These are phyloP conservation scores for Oceanites oceanicus DNA, from an alignment of 2,113 vertebrate genomes.

Conservation along the genomic window DNA sequence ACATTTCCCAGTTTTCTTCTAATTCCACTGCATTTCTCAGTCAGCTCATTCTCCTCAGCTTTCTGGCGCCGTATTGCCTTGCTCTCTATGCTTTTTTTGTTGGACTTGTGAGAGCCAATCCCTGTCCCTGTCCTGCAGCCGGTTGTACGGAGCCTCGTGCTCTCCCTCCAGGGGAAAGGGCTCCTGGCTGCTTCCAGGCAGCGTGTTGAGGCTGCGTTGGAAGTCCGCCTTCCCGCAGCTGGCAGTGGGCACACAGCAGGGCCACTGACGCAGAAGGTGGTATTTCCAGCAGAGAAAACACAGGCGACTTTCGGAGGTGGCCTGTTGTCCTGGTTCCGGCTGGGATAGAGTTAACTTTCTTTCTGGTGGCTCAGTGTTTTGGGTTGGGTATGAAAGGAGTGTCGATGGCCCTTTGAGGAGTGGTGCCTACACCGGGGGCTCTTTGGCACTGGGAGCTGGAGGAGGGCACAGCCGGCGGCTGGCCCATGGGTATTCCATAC, in stretches of 20 bases:
- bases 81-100: not conserved
- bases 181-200: not conserved
- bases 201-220: not conserved
- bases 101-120: not conserved
- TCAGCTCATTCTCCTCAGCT: not conserved
- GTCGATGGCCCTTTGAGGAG: no score
- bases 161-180: not conserved
- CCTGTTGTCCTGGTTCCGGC: no score
- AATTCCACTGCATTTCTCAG: not conserved
- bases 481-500: no score
- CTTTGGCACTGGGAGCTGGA: no score
- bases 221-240: not conserved
- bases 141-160: rapidly evolving
- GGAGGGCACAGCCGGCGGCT: no score
- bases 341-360: no score
- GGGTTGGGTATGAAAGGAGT: no score
- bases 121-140: not conserved
- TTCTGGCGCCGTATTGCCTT: not conserved
- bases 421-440: no score
- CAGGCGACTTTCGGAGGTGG: not conserved
- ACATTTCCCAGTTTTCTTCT: not conserved
- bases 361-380: no score
- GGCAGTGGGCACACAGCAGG: not conserved
- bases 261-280: no score
- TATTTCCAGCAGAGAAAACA: not conserved